Base-by-base conservation (phyloP, 2,888 invertebrate genomes). In the Mesochorus sp. region DNA sequence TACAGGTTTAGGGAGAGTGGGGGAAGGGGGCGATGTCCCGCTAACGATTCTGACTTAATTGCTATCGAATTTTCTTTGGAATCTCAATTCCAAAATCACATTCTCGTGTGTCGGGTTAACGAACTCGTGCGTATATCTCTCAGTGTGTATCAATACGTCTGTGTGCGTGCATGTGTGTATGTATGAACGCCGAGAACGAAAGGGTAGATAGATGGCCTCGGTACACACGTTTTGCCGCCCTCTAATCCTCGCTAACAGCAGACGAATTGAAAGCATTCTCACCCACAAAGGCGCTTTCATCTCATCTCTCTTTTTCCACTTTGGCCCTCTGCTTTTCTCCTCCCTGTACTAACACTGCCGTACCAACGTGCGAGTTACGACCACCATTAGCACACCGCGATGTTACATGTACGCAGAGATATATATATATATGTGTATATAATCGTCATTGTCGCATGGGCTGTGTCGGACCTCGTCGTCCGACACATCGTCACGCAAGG, bases 201-300 rank as follows among this genome's bases (percentile, higher is more conserved):
- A 67, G 61, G 75, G 68, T 80, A 21, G 39, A 42, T 70, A 80
- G 77, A 67, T 79, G 80, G 77, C 80, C 74, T 78, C 71, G 79
- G 81, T 80, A 77, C 80, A 66, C 71, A 66, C 59, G 77, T 70
- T 78, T 61, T 53, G 47, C 37, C 67, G 64, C 79, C 79, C 85
- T 83, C 83, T 87, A 85, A 87, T 86, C 85, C 82, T 79, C 81
- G 82, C 83, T 85, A 85, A 85, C 82, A 82, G 83, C 82, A 79
- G 80, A 82, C 83, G 83, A 86, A 86, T 86, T 86, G 85, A 85
- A 86, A 86, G 84, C 85, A 81, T 84, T 86, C 83, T 84, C 82
- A 81, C 81, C 81, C 82, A 86, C 86, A 87, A 86, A 86, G 86
- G 83, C 80, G 77, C 83, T 80, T 82, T 83, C 81, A 78, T 77